Conservation (phyloP, 2,797 vertebrate species). For the Sternarchorhynchus goeldii region DNA sequence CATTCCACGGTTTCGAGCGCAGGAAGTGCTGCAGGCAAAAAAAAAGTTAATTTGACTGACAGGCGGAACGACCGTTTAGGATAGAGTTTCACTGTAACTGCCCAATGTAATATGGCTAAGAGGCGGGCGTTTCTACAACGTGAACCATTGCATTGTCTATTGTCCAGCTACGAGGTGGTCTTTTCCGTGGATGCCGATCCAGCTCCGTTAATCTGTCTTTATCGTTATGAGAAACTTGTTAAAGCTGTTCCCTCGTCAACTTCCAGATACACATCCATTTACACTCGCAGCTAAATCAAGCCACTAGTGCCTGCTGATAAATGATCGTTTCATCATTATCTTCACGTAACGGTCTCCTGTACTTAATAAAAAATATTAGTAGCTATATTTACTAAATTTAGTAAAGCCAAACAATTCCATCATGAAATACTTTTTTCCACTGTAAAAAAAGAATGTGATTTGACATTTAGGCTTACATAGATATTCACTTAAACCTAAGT, state of each 20-base stretch:
- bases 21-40: slow-evolving; percentile 54
- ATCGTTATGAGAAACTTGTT: not conserved
- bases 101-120: slow-evolving; percentile 57
- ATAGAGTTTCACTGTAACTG: not conserved
- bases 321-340: no score
- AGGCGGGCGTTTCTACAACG: slow-evolving; percentile 28
- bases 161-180: slow-evolving; percentile 8
- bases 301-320: no score
- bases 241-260: slow-evolving; percentile 18
- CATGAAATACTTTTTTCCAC: no score
- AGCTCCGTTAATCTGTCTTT: slow-evolving; percentile 27
- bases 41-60: slow-evolving; percentile 57
- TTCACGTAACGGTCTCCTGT: no score
- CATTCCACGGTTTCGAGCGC: slow-evolving; percentile 39
- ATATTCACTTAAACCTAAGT: no score
- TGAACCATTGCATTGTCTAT: slow-evolving; percentile 60
- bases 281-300: no score
- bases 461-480: no score
- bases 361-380: no score
- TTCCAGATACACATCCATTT: not conserved
- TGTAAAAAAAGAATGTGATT: no score
- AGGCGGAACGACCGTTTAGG: slow-evolving; percentile 55
- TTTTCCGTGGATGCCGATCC: not conserved
- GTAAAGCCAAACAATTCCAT: no score
- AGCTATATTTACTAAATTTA: no score